Evolutionary conservation across 2,113 vertebrate genomes (phyloP), one percentile per base, ranked within the genome.

Genomic region (Petromus typicus): DNA sequence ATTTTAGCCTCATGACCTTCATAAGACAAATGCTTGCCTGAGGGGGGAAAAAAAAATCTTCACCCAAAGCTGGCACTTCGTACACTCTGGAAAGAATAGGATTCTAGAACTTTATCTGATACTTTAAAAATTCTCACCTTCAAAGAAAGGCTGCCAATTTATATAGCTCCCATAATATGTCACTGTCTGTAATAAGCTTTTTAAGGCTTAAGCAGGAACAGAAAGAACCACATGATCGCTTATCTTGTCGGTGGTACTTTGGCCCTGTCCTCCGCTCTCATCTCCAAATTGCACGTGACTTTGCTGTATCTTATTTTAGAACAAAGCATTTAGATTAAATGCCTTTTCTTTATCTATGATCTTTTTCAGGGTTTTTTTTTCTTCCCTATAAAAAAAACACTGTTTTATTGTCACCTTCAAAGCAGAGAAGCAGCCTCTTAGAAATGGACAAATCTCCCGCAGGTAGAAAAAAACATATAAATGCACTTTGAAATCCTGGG

Each of bases 391-490:
- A 76, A 67, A 76, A 67, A 95, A 85, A 54, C 4, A 10, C 40
- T 76, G 63, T 86, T 86, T 43, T 7, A 32, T 67, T 66, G 25
- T 96, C 34, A 69, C n/a, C 45, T 67, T 95, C 69, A 91, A 89
- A 92, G 92, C 37, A 93, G 54, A 82, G 85, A 91, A 63, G 61
- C n/a, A 45, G 69, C 32, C 43, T 85, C 66, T 92, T 86, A 85
- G 80, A 94, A 92, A 80, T 10, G 43, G 83, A 59, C 25, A 61
- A 75, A 51, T 63, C 61, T 37, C 69, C 63, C 8, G 17, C 45
- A 67, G 37, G 48, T 90, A 20, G 40, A 56, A 56, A 56, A 18
- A 45, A 40, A 66, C 61, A 57, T 73, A 37, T 37, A 81, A 82
- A 94, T 16, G 9, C 10, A 54, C 22, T 66, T 71, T 37, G 37